Base-by-base conservation (phyloP, 2,888 invertebrate species). In the Capitulum mitella region DNA sequence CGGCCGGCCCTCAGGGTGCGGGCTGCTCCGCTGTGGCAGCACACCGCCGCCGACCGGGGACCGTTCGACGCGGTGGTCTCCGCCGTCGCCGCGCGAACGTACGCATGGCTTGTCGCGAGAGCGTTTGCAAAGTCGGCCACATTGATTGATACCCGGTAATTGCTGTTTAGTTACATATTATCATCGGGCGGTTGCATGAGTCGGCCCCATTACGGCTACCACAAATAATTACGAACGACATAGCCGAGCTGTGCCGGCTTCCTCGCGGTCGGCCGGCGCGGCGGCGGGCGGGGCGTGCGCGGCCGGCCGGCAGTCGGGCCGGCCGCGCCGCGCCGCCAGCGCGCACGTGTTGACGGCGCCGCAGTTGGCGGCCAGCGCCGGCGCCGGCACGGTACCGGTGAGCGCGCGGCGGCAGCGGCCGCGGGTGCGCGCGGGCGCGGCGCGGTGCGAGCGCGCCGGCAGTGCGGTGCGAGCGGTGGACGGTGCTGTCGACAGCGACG, bases 171-270 rank as follows among this genome's bases (percentile, higher is more conserved):
- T 58, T 58, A 26, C 70, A 37, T 70, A 70, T 40, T 70, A 70
- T 70, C 70, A 70, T 70, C 70, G 37, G 58, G 10, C 37, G 70
- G 37, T 70, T 70, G 70, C 70, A 70, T 70, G 70, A 37, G 37
- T 22, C 70, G 70, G 8, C 10, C 40, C 70, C 70, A 70, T 70
- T 70, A 40, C 37, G 40, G 70, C 70, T 26, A 70, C 70, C 70
- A 26, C 70, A 70, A 70, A 70, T 70, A 70, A 70, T 70, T 70
- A 70, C 70, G 40, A 70, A 70, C 70, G 70, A 70, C 70, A 40
- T 26, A 64, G 70, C 34, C 70, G 70, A 70, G 70, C 40, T 70
- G 40, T 58, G 58, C 58, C n/a, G 58, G 29, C n/a, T 58, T 10
- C 8, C 1, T n/a, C 29, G 37, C 70, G 16, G 64, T 16, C 64